These are phyloP conservation scores for Hapalemur alaotrensis DNA, from an alignment of 2,797 vertebrate genomes.

Conservation along the genomic window DNA sequence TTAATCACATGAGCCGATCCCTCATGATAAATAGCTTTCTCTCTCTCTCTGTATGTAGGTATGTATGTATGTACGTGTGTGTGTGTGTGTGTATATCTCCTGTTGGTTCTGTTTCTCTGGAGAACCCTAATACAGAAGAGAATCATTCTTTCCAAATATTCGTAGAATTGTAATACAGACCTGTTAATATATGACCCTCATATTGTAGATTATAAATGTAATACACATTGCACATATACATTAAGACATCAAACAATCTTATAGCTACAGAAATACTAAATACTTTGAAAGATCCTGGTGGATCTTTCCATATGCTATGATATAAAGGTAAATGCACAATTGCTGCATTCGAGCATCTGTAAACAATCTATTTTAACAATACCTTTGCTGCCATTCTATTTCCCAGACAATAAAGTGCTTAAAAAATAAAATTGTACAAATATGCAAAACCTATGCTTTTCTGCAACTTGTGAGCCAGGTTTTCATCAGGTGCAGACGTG, in stretches of 20 bases:
- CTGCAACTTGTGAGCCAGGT: not conserved
- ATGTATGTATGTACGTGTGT: not conserved
- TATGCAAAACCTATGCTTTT: not conserved
- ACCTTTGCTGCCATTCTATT: not conserved
- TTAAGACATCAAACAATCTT: not conserved
- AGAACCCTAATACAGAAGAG: not conserved
- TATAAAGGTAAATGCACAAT: not conserved
- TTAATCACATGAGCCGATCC: not conserved
- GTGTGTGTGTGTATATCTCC: too few species aligned
- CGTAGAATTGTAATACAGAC: not conserved
- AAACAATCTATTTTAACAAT: slow-evolving; percentile 40
- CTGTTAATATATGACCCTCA: not conserved
- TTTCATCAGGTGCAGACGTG: not conserved
- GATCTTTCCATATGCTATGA: not conserved
- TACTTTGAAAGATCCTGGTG: not conserved
- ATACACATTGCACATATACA: not conserved
- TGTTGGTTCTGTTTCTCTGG: not conserved
- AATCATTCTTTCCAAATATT: not conserved
- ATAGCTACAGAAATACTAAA: not conserved
- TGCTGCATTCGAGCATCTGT: not conserved
- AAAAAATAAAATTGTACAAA: not conserved
- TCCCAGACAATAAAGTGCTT: slow-evolving; percentile 13
- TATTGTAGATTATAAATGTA: not conserved
- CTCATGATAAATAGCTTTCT: not conserved
- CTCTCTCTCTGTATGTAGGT: not conserved